These are phyloP conservation scores for Seriola dumerili DNA, from an alignment of 2,113 vertebrate species.

Conservation along the genomic window DNA sequence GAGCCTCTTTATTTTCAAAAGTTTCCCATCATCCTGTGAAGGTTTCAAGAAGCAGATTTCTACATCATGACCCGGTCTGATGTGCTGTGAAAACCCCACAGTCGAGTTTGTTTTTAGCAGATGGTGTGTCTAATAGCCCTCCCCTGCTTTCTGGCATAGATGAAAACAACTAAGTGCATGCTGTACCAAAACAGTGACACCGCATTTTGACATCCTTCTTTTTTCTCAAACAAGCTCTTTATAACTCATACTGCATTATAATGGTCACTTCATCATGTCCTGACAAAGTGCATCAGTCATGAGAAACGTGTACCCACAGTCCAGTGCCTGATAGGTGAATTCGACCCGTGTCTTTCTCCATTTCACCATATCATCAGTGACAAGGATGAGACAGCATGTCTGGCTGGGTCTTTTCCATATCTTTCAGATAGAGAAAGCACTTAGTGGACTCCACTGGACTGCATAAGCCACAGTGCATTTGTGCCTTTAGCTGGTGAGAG, in stretches of 20 bases:
- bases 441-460: conserved; percentile 63
- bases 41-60: conserved; percentile 18
- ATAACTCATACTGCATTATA: conserved; percentile 6
- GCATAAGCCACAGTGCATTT: conserved; percentile 60
- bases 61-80: conserved; percentile 40
- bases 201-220: not conserved
- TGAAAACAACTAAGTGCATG: conserved; percentile 33
- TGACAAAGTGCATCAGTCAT: conserved; percentile 28
- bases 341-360: conserved; percentile 17
- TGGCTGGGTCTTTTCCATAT: conserved; percentile 52
- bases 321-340: conserved; percentile 42
- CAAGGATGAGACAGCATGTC: conserved; percentile 66
- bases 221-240: not conserved
- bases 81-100: conserved; percentile 38
- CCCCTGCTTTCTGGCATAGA: conserved; percentile 24
- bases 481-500: conserved; percentile 59
- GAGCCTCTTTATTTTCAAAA: conserved; percentile 13
- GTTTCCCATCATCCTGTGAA: conserved; percentile 20
- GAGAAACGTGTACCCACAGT: conserved; percentile 27
- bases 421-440: conserved; percentile 71
- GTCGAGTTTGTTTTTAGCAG: conserved; percentile 31
- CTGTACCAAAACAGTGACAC: conserved; percentile 23
- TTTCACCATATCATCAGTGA: conserved; percentile 54
- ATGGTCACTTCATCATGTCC: conserved; percentile 17
- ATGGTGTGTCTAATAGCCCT: conserved; percentile 26